Evolutionary conservation across 92 coral and sea anemone species (phyloP).

Genomic region (Nematostella vectensis): DNA sequence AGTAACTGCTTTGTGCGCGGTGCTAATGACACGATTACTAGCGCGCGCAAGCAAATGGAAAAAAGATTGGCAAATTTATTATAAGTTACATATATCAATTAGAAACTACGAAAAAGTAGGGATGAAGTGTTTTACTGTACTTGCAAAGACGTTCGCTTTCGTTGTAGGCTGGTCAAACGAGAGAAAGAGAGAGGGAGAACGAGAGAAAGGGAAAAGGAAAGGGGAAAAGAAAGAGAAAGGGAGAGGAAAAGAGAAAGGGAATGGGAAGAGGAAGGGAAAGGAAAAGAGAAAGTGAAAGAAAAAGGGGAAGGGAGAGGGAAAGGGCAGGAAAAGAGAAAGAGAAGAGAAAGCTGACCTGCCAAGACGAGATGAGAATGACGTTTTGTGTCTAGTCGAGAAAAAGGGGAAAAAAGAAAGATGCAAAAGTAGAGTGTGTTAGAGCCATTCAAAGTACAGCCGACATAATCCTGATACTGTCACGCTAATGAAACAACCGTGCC

Average conservation of each 20-base stretch:
- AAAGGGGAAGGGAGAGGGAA: background rate
- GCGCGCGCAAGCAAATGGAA: too few relatives aligned
- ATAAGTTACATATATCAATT: too few relatives aligned
- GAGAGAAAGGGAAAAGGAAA: background rate
- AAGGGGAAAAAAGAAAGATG: background rate
- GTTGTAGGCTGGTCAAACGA: background rate
- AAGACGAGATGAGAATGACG: too few relatives aligned
- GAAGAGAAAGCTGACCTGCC: too few relatives aligned
- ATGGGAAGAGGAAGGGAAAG: conserved; percentile 3
- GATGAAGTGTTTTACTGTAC: too few relatives aligned
- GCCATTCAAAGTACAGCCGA: background rate
- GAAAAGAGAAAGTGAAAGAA: background rate
- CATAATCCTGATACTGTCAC: background rate
- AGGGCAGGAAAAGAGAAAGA: background rate
- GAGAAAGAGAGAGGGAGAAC: background rate
- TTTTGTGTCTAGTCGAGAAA: background rate
- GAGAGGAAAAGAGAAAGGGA: conserved; percentile 1
- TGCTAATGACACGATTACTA: too few relatives aligned
- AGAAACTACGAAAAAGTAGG: too few relatives aligned
- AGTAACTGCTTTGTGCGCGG: background rate
- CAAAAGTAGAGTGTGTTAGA: background rate
- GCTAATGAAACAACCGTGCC: too few relatives aligned
- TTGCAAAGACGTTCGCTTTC: too few relatives aligned
- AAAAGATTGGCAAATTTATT: too few relatives aligned
- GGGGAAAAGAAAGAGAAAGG: background rate